Conservation (phyloP, 2,888 invertebrate genomes). For the Erannis defoliaria region DNA sequence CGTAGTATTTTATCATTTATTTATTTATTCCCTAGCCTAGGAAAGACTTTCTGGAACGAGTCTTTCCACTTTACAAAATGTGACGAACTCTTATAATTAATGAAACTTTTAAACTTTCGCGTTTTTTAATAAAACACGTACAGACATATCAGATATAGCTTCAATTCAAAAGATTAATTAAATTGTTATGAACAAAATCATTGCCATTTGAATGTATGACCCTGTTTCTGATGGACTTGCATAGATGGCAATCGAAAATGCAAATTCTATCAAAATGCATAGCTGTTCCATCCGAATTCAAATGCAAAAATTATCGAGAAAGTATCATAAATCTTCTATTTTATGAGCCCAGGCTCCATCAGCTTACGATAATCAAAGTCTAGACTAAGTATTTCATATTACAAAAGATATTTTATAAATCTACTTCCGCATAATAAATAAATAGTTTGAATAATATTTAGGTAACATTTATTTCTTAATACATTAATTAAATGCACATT, state of each 20-base stretch:
- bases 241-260: constrained; percentile 1
- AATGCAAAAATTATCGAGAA: constrained; percentile 15
- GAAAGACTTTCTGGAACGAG: too few species aligned
- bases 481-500: not conserved
- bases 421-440: not conserved
- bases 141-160: too few species aligned
- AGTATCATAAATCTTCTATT: constrained; percentile 1
- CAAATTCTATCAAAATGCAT: constrained; percentile 15
- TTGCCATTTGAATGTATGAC: not conserved
- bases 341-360: not conserved
- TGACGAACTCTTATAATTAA: too few species aligned
- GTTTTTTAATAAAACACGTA: too few species aligned
- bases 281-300: constrained; percentile 1
- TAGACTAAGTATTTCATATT: not conserved
- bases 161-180: not conserved
- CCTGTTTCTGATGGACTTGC: constrained; percentile 6
- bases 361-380: not conserved
- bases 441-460: not conserved
- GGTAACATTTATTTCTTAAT: not conserved
- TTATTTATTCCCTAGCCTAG: too few species aligned
- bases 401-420: not conserved
- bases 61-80: too few species aligned
- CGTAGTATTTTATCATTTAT: too few species aligned
- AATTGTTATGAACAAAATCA: not conserved
- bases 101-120: too few species aligned